Conservation (phyloP, 1,140 invertebrate genomes). For the Amphibalanus amphitrite region DNA sequence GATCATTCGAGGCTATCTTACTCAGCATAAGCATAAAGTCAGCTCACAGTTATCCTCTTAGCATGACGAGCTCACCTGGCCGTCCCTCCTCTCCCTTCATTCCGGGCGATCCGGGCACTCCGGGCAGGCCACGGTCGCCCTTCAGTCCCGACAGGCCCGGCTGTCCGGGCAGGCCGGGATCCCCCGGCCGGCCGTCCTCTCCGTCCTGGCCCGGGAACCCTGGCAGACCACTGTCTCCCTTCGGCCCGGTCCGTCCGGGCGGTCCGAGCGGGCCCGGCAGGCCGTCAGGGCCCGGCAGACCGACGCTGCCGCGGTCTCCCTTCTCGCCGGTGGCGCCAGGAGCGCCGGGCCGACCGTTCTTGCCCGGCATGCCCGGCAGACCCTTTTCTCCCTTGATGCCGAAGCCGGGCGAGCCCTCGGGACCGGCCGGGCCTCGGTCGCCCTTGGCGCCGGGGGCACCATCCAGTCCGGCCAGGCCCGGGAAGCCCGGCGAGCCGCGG, state of each 20-base stretch:
- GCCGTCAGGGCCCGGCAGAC: conserved; percentile 28
- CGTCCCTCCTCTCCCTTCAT: conserved; percentile 37
- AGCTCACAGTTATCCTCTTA: no score
- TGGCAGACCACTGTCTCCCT: conserved; percentile 26
- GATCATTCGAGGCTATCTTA: no score
- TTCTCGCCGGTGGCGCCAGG: conserved; percentile 42
- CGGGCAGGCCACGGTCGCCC: conserved; percentile 24
- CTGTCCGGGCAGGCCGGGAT: conserved; percentile 28
- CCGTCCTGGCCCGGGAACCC: conserved; percentile 33
- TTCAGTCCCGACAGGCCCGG: conserved; percentile 17
- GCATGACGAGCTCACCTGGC: conserved; percentile 8
- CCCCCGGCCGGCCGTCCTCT: conserved; percentile 36
- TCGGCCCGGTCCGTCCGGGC: conserved; percentile 34
- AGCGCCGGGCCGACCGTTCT: conserved; percentile 46
- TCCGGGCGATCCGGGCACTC: conserved; percentile 35
- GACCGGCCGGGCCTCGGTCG: conserved; percentile 38
- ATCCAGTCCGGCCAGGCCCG: conserved; percentile 18
- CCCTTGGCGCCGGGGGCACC: conserved; percentile 25
- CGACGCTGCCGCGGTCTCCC: conserved; percentile 28
- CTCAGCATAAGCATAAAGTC: no score
- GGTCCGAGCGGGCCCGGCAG: conserved; percentile 39
- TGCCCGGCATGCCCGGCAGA: conserved; percentile 46
- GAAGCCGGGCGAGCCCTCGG: conserved; percentile 37
- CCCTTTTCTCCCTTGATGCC: conserved; percentile 57
- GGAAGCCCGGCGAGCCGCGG: conserved; percentile 15